Conservation (phyloP, 2,113 vertebrate species). For the Marmota monax region DNA sequence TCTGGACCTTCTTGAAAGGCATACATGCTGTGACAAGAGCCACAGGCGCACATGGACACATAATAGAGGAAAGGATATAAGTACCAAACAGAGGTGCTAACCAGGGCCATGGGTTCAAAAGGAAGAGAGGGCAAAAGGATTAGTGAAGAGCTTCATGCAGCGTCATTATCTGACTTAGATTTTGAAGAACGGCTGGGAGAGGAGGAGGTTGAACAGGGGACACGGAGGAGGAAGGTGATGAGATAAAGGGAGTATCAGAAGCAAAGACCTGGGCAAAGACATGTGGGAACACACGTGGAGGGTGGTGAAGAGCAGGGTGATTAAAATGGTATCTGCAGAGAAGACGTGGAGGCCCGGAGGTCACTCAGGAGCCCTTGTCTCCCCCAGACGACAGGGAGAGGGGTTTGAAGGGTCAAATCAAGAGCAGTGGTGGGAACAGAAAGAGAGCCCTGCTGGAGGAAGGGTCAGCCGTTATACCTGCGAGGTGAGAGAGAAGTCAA, state of each 20-base stretch:
- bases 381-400: neutral
- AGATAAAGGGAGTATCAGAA: neutral
- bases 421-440: fast-evolving
- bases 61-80: neutral
- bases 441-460: neutral
- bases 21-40: neutral
- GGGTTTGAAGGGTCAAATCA: neutral
- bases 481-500: neutral
- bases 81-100: neutral
- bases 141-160: neutral
- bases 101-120: neutral
- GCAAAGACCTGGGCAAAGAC: neutral
- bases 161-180: neutral
- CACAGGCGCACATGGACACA: neutral
- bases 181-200: neutral
- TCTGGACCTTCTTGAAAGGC: neutral
- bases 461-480: no score
- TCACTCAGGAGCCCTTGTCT: neutral
- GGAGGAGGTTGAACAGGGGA: neutral
- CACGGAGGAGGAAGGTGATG: neutral
- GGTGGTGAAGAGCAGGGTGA: neutral
- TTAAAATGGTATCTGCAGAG: neutral
- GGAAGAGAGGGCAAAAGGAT: neutral
- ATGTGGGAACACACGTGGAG: fast-evolving
- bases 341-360: neutral